Percentiles rank a stretch among this genome's conserved stretches.
Conservation (phyloP, 64 coral and sea anemone species). For the Stylophora pistillata region DNA sequence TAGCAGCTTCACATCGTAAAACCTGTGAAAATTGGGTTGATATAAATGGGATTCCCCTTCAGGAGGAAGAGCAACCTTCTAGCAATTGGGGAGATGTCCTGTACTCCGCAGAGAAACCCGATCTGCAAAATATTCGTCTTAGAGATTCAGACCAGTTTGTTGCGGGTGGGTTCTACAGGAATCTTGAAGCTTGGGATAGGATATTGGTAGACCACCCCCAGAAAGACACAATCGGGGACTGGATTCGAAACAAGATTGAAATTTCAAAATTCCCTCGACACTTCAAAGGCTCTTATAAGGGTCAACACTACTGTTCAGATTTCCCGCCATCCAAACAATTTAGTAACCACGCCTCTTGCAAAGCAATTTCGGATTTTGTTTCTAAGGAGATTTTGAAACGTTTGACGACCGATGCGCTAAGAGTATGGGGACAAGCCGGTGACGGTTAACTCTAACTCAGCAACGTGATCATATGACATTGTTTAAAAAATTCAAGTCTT, state of each 20-base stretch:
- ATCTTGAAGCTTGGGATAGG: too few species aligned
- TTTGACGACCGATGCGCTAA: neutral
- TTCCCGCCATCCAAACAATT: neutral
- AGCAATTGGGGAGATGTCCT: conserved; percentile 14
- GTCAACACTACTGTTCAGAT: neutral
- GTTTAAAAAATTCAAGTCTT: too few species aligned
- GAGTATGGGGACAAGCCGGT: conserved; percentile 21
- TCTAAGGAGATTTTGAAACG: neutral
- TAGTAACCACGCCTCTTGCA: too few species aligned
- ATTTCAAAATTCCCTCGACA: conserved; percentile 21
- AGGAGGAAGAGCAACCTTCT: conserved; percentile 12
- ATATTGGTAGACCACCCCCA: too few species aligned
- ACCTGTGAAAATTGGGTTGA: conserved; percentile 13
- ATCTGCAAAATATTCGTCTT: conserved; percentile 25
- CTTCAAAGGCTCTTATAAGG: conserved; percentile 17
- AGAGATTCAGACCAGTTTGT: conserved; percentile 33
- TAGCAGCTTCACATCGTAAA: conserved; percentile 8
- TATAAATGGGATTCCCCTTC: conserved; percentile 31
- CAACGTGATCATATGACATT: too few species aligned
- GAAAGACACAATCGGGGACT: too few species aligned
- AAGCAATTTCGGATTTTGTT: neutral
- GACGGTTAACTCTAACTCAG: too few species aligned
- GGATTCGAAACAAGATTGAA: conserved; percentile 25
- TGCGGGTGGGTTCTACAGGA: too few species aligned
- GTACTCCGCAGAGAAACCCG: neutral